A percentile compares a stretch with the other conserved stretches of the same genome.
phyloP scores from a whole-genome alignment of 64 coral and sea anemone genomes.

The Actinia tenebrosa region DNA sequence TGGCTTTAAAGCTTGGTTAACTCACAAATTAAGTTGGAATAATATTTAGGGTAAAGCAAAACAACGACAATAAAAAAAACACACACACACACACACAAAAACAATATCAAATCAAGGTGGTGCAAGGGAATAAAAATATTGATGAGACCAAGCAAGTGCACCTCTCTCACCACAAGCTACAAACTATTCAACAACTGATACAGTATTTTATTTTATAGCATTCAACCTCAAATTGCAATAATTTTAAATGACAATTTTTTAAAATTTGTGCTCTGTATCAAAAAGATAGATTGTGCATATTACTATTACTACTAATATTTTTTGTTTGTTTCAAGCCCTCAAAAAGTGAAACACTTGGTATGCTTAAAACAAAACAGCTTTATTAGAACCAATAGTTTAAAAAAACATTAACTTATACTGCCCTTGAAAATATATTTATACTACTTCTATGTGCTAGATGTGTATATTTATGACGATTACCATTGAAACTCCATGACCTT shows the following conservation, averaged over 20 bases:
- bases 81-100: no score
- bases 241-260: background rate
- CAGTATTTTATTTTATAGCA: background rate
- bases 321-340: background rate
- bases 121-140: no score
- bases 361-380: background rate
- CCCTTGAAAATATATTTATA: no score
- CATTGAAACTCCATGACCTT: no score
- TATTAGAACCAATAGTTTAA: background rate
- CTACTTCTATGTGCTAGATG: no score
- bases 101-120: no score
- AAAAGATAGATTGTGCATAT: background rate
- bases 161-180: background rate
- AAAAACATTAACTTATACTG: background rate
- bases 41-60: no score
- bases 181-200: background rate
- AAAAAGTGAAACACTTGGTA: background rate
- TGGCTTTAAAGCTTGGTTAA: no score
- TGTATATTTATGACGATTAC: no score
- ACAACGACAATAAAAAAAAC: no score
- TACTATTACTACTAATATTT: background rate
- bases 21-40: no score
- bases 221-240: background rate
- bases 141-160: background rate
- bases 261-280: background rate